Evolutionary conservation across 1,140 invertebrate genomes (phyloP).

Genomic region (Dreissena rostriformis): DNA sequence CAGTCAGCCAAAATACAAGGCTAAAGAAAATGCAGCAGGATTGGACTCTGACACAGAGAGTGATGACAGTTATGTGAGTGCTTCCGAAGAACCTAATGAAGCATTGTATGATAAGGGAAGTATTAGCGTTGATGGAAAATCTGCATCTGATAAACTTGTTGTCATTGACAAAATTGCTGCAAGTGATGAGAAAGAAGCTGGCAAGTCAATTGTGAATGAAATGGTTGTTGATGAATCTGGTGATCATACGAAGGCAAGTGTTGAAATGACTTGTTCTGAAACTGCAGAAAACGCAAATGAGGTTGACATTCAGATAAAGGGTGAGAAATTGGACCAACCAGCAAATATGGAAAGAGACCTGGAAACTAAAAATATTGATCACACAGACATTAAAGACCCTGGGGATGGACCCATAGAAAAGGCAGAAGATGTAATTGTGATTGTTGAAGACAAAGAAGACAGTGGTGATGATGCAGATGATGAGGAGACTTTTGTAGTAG

Average conservation of each 20-base stretch:
- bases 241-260: slow-evolving; percentile 5
- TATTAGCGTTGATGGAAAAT: neutral
- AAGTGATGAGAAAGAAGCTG: neutral
- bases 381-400: neutral
- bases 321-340: neutral
- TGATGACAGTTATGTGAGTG: neutral
- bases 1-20: too few species aligned
- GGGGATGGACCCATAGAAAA: neutral
- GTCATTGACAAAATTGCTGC: neutral
- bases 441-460: slow-evolving; percentile 48
- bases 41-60: neutral
- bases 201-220: slow-evolving; percentile 7
- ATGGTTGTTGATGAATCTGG: slow-evolving; percentile 23
- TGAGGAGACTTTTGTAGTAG: slow-evolving; percentile 54
- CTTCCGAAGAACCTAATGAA: neutral
- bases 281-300: neutral
- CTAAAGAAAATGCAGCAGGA: too few species aligned
- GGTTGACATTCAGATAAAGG: neutral
- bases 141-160: neutral
- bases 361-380: neutral
- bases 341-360: neutral
- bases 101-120: neutral
- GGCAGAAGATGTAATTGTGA: neutral
- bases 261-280: neutral
- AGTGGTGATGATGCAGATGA: slow-evolving; percentile 44